Conservation (phyloP, 2,888 invertebrate genomes). For the Campoplex nolae region DNA sequence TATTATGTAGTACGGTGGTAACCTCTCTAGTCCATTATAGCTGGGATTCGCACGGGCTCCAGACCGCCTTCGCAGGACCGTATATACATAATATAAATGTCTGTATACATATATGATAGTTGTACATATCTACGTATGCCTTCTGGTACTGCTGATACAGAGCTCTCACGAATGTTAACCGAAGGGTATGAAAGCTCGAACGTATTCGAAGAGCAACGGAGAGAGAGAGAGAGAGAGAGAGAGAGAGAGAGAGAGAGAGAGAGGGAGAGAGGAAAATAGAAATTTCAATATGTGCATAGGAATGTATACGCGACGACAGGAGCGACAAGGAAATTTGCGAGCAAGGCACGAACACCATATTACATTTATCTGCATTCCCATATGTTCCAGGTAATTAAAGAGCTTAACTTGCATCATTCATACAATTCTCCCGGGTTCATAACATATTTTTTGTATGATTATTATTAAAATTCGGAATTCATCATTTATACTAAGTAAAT, state of each 20-base stretch:
- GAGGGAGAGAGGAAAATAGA: slow-evolving; percentile 1
- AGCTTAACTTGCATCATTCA: slow-evolving; percentile 29
- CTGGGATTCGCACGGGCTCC: slow-evolving; percentile 53
- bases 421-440: neutral
- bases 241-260: slow-evolving; percentile 15
- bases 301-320: slow-evolving; percentile 7
- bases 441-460: neutral
- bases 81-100: slow-evolving; percentile 28
- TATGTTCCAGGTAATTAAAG: slow-evolving; percentile 23
- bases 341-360: slow-evolving; percentile 55
- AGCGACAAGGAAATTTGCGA: slow-evolving; percentile 31
- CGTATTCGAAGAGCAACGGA: slow-evolving; percentile 33
- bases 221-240: slow-evolving; percentile 23
- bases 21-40: slow-evolving; percentile 73
- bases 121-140: slow-evolving; percentile 53
- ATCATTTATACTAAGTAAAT: neutral
- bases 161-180: slow-evolving; percentile 38
- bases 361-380: slow-evolving; percentile 36
- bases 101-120: slow-evolving; percentile 7
- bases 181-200: slow-evolving; percentile 38
- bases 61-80: slow-evolving; percentile 47
- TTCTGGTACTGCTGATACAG: slow-evolving; percentile 49
- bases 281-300: slow-evolving; percentile 3
- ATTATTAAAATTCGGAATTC: neutral
- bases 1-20: slow-evolving; percentile 73